Percentiles rank a stretch among this genome's conserved stretches.
Evolutionary conservation across 2,888 invertebrate genomes (phyloP).

Genomic region (Drosophila buzzatii): DNA sequence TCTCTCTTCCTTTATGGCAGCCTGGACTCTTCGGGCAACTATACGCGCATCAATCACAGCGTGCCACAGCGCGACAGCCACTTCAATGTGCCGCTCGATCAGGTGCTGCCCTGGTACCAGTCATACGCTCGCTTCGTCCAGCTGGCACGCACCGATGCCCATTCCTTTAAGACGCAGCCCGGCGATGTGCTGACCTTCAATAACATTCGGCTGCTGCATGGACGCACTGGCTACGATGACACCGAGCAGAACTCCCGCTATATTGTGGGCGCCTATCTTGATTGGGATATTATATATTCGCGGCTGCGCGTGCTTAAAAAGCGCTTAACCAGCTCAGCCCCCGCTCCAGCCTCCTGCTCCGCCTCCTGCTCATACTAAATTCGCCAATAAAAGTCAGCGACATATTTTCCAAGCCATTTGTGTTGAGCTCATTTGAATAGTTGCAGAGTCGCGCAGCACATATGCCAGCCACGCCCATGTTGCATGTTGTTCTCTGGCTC

Average conservation of each 20-base stretch:
- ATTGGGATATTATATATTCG: conserved; percentile 93
- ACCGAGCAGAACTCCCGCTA: conserved; percentile 86
- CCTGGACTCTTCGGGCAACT: conserved; percentile 86
- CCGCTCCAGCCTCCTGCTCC: neutral
- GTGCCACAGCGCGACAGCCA: conserved; percentile 91
- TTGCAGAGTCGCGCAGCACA: conserved; percentile 30
- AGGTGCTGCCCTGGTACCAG: conserved; percentile 89
- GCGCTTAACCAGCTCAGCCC: neutral
- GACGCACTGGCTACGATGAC: conserved; percentile 89
- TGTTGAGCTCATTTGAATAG: conserved; percentile 65
- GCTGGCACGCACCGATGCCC: conserved; percentile 87
- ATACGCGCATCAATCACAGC: conserved; percentile 89
- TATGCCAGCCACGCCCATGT: conserved; percentile 25
- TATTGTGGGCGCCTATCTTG: conserved; percentile 91
- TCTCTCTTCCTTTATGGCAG: conserved; percentile 44
- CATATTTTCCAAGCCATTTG: conserved; percentile 79
- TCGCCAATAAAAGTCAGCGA: conserved; percentile 46
- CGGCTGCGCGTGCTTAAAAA: conserved; percentile 84
- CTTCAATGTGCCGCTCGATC: conserved; percentile 87
- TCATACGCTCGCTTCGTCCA: conserved; percentile 89
- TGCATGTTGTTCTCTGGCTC: neutral
- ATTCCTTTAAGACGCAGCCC: conserved; percentile 88
- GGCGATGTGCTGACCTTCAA: conserved; percentile 91
- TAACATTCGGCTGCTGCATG: conserved; percentile 90
- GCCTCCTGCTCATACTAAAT: conserved; percentile 9